phyloP scores from a whole-genome alignment of 2,113 vertebrate genomes.

The Acrocephalus arundinaceus region DNA sequence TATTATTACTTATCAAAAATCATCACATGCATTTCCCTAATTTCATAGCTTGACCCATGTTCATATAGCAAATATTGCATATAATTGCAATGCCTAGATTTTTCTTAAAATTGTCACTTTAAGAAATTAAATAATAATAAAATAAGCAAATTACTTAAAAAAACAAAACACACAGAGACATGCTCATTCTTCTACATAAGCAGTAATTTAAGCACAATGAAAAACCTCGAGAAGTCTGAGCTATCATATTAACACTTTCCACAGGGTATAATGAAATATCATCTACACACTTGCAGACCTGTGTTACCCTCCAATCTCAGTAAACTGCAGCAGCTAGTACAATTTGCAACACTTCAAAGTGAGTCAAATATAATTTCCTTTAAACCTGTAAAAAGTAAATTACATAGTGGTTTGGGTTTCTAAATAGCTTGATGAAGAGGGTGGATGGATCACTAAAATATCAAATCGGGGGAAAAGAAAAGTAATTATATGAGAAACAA shows the following conservation, averaged over 20 bases:
- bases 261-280: background rate
- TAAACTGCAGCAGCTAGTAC: background rate
- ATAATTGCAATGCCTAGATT: background rate
- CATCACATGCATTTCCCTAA: background rate
- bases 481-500: background rate
- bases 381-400: constrained; percentile 36
- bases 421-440: constrained; percentile 11
- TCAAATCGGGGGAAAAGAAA: constrained; percentile 47
- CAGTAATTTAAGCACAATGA: background rate
- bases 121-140: background rate
- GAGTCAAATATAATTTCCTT: constrained; percentile 35
- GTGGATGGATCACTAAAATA: constrained; percentile 49
- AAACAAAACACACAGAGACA: background rate
- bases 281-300: background rate
- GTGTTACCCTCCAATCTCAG: background rate
- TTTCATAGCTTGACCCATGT: background rate
- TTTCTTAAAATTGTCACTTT: background rate
- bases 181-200: background rate
- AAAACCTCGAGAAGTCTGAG: background rate
- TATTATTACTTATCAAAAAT: background rate
- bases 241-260: background rate
- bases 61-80: background rate
- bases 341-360: background rate
- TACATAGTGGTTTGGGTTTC: background rate
- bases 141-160: background rate